These are phyloP conservation scores for Chlamydotis undulata DNA, from an alignment of 2,113 vertebrate species.

Conservation along the genomic window DNA sequence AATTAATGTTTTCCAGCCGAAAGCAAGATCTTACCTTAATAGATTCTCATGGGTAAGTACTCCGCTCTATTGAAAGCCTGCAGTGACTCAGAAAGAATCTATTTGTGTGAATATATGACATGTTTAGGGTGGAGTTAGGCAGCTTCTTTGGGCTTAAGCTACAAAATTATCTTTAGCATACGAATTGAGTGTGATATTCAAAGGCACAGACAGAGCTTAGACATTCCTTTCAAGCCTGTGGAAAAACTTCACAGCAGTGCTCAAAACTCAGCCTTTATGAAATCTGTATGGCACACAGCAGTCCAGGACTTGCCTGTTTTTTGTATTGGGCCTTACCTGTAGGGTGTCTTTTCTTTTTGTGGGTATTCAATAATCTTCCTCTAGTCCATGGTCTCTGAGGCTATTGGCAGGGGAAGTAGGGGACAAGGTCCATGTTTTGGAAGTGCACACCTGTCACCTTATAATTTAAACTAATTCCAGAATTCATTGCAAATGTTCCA, in stretches of 20 bases:
- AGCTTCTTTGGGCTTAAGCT: background rate
- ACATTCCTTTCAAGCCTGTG: background rate
- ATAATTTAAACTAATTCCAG: background rate
- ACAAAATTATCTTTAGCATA: background rate
- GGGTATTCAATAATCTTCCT: background rate
- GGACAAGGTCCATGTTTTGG: background rate
- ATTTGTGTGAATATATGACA: background rate
- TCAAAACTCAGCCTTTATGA: background rate
- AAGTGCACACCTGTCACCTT: background rate
- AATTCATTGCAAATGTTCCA: background rate
- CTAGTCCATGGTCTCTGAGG: background rate
- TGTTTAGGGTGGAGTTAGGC: constrained; percentile 11
- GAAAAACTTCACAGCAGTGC: background rate
- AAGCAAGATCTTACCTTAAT: constrained; percentile 31
- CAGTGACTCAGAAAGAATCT: background rate
- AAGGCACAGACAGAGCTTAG: background rate
- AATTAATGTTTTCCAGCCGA: constrained; percentile 33
- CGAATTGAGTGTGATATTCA: background rate
- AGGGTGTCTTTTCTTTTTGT: background rate
- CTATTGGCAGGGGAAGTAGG: background rate
- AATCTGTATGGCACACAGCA: background rate
- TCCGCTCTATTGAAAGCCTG: background rate
- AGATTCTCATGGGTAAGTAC: background rate
- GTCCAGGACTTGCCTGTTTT: background rate
- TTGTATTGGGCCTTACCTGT: background rate